Base-by-base conservation (phyloP, 2,888 invertebrate species). In the Pristionchus fissidentatus region DNA sequence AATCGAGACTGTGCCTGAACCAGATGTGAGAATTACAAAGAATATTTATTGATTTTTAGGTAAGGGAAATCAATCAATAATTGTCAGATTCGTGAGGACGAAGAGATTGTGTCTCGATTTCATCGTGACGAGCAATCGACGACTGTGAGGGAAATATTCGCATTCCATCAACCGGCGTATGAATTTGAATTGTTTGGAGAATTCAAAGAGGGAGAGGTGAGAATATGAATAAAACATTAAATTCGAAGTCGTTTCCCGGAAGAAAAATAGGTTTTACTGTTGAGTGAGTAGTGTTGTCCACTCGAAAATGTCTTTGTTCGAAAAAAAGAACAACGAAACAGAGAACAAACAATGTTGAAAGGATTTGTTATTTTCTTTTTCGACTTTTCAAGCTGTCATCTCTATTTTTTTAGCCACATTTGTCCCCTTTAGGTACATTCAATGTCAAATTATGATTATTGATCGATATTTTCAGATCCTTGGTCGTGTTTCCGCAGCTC, bases 151-250 rank as follows among this genome's bases (percentile, higher is more conserved):
- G 52, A 49, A 22, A 78, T 78, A 35, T 78, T 78, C 38, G 49
- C 52, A 52, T 89, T 89, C 75, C 83, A 83, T 35, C 26, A 66
- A 19, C 82, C 78, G 13, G 70, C 80, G 55, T 88, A 89, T 70
- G 85, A 55, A 41, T 88, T 88, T 83, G 70, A 78, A 29, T 32
- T 90, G 55, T 81, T 84, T 57, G 89, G 88, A 32, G 73, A 77
- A 35, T 55, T 90, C 49, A 83, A 84, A n/a, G 84, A 85, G 5
- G 87, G 86, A 52, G 55, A 55, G 49, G 78, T 78, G 35, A 78
- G 35, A 3, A 29, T 8, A 5, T 32, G 52, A n/a, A 8, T n/a
- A 22, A 22, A 0, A 7, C 35, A 38, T 8, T 29, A 35, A 52
- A 52, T 10, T 19, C 35, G 22, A 10, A 22, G 32, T 29, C 32